Evolutionary conservation across 2,888 invertebrate genomes (phyloP).

Genomic region (Trilocha varians): DNA sequence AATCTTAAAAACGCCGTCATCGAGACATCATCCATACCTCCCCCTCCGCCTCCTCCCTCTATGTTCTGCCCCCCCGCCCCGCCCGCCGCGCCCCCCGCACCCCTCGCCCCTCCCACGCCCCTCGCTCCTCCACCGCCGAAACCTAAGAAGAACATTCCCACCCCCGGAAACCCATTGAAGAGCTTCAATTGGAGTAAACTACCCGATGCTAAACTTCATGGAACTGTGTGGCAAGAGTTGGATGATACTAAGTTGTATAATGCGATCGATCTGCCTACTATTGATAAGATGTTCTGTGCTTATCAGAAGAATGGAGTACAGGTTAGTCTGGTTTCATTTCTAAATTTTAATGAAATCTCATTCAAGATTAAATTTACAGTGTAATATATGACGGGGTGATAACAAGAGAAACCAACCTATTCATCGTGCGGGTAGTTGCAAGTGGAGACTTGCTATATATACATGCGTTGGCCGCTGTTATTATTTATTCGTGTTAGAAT

Average conservation of each 20-base stretch:
- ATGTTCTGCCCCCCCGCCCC: conserved; percentile 75
- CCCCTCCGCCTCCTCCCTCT: conserved; percentile 40
- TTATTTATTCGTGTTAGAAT: no score
- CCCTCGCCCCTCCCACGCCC: conserved; percentile 73
- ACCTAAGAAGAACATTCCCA: conserved; percentile 90
- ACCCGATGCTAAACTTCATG: conserved; percentile 90
- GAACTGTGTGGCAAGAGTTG: conserved; percentile 95
- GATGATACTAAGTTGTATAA: conserved; percentile 95
- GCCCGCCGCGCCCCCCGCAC: conserved; percentile 73
- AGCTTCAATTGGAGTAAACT: conserved; percentile 98
- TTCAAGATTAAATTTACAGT: no score
- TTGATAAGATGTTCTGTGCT: conserved; percentile 95
- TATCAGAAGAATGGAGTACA: conserved; percentile 93
- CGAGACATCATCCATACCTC: conserved; percentile 41
- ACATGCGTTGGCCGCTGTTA: no score
- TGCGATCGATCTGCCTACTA: conserved; percentile 90
- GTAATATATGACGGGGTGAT: no score
- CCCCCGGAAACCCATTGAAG: conserved; percentile 92
- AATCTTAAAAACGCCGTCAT: conserved; percentile 63
- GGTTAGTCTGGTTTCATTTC: conserved; percentile 60
- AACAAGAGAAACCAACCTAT: no score
- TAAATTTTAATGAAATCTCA: no score
- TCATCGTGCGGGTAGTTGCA: no score
- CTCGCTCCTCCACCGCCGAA: conserved; percentile 69
- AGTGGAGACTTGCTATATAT: no score